A percentile compares a stretch with the other conserved stretches of the same genome.
Conservation (phyloP, 2,113 vertebrate genomes). For the Tragelaphus buxtoni region DNA sequence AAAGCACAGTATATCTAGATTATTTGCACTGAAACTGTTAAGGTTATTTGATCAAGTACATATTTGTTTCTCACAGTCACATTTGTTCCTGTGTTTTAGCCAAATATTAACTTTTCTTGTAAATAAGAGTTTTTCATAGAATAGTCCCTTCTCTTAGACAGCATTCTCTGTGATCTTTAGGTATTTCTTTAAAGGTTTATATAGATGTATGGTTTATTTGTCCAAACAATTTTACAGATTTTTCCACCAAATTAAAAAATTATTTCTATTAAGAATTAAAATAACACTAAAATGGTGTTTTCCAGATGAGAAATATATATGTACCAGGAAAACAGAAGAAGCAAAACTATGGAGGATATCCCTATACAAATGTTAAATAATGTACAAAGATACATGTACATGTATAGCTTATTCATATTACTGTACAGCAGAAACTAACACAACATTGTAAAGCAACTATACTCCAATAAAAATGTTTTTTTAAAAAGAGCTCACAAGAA, state of each 20-base stretch:
- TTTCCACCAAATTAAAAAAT: conserved; percentile 57
- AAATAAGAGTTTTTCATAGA: background rate
- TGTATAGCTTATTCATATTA: background rate
- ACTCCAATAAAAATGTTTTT: background rate
- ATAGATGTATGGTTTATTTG: conserved; percentile 53
- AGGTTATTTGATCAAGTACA: background rate
- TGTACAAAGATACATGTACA: background rate
- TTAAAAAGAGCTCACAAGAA: conserved; percentile 47
- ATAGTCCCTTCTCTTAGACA: background rate
- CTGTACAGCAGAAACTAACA: background rate
- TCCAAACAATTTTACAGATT: conserved; percentile 55
- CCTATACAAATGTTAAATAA: conserved; percentile 57
- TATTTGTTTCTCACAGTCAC: background rate
- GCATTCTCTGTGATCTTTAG: conserved; percentile 34
- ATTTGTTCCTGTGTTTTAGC: background rate
- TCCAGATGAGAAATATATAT: conserved; percentile 55
- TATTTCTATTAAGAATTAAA: background rate
- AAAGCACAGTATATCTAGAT: background rate
- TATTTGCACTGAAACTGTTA: background rate
- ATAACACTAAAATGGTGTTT: conserved; percentile 39
- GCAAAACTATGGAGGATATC: background rate
- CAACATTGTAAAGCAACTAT: background rate
- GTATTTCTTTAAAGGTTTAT: conserved; percentile 60
- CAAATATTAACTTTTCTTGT: background rate
- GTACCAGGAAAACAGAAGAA: conserved; percentile 62